Base-by-base conservation (phyloP, 2,113 vertebrate species). In the Pavo muticus region DNA sequence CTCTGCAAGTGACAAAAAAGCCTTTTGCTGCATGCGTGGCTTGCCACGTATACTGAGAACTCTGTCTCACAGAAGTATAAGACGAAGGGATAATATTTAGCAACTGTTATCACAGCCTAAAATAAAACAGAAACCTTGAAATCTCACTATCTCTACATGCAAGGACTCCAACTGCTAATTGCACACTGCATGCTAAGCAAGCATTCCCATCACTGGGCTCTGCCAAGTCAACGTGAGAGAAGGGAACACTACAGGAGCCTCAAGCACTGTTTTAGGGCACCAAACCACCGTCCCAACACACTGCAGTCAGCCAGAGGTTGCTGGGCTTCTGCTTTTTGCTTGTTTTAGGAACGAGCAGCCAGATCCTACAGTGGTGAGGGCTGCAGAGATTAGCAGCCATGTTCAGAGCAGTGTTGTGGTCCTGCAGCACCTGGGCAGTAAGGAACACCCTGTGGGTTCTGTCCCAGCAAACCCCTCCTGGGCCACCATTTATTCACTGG, bases 41-140 rank as follows among this genome's bases (percentile, higher is more conserved):
- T 57, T 54, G 65, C 73, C 61, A 25, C 48, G 29, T 70, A 88
- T 24, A 71, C 47, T 10, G 63, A 67, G 48, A 79, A 84, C 48
- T 68, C 39, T 10, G 44, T 40, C 44, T 81, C 86, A 2, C 71
- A 52, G 42, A 52, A n/a, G 13, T 3, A 14, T 2, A 35, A 70
- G 6, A 5, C 23, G 76, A 23, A 90, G 83, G 74, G 89, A 61
- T 88, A 82, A 92, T 80, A 92, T 94, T 95, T 93, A 89, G 77
- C 42, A 95, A 75, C 60, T 87, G 56, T 71, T 47, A 60, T 7
- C 35, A 35, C 40, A 24, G 37, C 65, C 37, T 91, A 84, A 90
- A 60, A 29, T 6, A 60, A 76, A 85, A 57, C 3, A 9, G 29
- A 83, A 65, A 24, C 25, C 73, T 48, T 14, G 32, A 85, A 77